Conservation (phyloP, 2,113 vertebrate genomes). For the Clarias macrocephalus region DNA sequence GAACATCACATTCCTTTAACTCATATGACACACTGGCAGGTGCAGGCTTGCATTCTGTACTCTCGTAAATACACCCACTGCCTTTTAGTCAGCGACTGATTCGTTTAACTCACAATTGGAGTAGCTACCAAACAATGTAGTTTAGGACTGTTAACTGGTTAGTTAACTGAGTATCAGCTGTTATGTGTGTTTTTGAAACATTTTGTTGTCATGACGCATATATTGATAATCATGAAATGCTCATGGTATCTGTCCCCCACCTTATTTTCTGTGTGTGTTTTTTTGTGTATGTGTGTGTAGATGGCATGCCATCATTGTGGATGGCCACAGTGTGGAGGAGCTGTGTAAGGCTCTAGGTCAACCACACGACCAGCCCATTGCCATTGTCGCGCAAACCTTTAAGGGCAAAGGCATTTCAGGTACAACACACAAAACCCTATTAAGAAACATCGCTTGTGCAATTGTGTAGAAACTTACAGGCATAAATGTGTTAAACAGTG, state of each 20-base stretch:
- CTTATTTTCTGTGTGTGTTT: background rate
- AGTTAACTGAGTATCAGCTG: background rate
- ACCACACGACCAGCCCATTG: constrained; percentile 86
- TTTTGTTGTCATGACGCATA: background rate
- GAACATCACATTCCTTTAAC: background rate
- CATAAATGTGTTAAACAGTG: constrained; percentile 26
- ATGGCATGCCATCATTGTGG: constrained; percentile 86
- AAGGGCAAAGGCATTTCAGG: constrained; percentile 94
- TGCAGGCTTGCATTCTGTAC: background rate
- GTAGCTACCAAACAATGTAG: background rate
- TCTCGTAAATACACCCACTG: background rate
- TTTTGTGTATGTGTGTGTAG: constrained; percentile 5
- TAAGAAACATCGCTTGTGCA: background rate
- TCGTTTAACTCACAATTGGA: background rate
- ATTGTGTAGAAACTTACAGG: background rate
- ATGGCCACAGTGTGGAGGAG: constrained; percentile 96
- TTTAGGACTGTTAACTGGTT: background rate
- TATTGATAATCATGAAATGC: background rate
- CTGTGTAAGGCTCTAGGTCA: constrained; percentile 92
- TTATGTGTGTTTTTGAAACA: background rate
- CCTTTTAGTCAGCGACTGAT: background rate
- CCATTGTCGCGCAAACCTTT: constrained; percentile 91
- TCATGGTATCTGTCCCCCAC: background rate
- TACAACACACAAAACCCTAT: constrained; percentile 55
- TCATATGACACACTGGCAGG: background rate